Base-by-base conservation (phyloP, 2,797 vertebrate species). In the Otolemur crassicaudatus region DNA sequence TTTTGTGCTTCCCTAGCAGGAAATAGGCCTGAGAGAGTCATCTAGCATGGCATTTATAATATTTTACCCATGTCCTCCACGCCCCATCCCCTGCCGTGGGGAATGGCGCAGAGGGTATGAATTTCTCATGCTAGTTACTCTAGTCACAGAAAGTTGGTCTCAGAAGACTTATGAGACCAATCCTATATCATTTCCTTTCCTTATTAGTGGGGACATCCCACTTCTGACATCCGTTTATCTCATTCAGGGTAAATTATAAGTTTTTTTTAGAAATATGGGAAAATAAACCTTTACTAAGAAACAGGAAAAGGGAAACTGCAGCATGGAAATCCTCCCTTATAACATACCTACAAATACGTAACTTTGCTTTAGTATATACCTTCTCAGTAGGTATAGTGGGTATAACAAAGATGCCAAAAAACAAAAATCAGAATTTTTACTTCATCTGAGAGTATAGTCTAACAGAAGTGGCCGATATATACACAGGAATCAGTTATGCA, bases 231-330 rank as follows among this genome's bases (percentile, higher is more conserved):
- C 40, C 43, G 25, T 93, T 85, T 75, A 40, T 91, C 43, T 91
- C 31, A n/a, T 16, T 53, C 9, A 83, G 10, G 53, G 9, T 89
- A 79, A 84, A 3, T 23, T 49, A 43, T 16, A 72, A 77, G 46
- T 3, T 76, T 89, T 61, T 84, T 96, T 92, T 23, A 88, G 79
- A 96, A 96, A 88, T 73, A 90, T 37, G 46, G 2, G 4, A 94
- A 94, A 75, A 87, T 83, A 43, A 80, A n/a, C 12, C 25, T 93
- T 91, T 87, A 5, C 87, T 87, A 14, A 60, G 31, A 69, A 90
- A 87, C 6, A 83, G 20, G 8, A n/a, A 76, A 85, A 77, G n/a
- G 29, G 77, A 87, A 91, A 63, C 25, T 49, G n/a, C 16, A 77
- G 23, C 25, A n/a, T 63, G 76, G 49, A 90, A 83, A 86, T 3